Percentiles rank a stretch among this genome's conserved stretches.
phyloP scores from a whole-genome alignment of 2,888 invertebrate genomes.

The Drosophila niveifrons region DNA sequence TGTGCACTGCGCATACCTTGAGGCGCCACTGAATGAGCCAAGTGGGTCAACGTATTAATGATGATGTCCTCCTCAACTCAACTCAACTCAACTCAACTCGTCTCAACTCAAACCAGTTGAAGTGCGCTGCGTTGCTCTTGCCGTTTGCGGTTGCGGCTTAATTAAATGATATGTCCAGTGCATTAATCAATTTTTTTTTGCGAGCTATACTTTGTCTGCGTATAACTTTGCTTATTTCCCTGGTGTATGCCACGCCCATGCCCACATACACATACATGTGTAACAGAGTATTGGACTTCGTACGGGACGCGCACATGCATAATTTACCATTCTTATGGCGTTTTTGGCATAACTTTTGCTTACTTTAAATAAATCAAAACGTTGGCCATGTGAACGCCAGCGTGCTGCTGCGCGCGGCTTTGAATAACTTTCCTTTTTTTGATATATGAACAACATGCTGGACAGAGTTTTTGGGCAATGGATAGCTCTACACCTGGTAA shows the following conservation, averaged over 20 bases:
- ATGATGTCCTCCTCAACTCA: slow-evolving; percentile 10
- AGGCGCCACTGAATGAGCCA: slow-evolving; percentile 45
- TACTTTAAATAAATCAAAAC: slow-evolving; percentile 78
- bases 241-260: slow-evolving; percentile 38
- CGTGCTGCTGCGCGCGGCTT: slow-evolving; percentile 41
- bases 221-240: slow-evolving; percentile 74
- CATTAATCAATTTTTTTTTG: slow-evolving; percentile 69
- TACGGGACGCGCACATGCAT: slow-evolving; percentile 49
- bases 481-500: slow-evolving; percentile 19
- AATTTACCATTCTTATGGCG: slow-evolving; percentile 71
- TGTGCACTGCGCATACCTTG: slow-evolving; percentile 55
- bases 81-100: not conserved
- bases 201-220: slow-evolving; percentile 4
- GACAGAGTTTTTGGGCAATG: slow-evolving; percentile 34
- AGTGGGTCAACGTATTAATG: slow-evolving; percentile 45
- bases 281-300: slow-evolving; percentile 6
- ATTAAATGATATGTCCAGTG: slow-evolving; percentile 68
- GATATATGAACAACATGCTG: slow-evolving; percentile 63
- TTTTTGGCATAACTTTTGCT: slow-evolving; percentile 75
- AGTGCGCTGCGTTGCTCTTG: slow-evolving; percentile 15
- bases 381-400: slow-evolving; percentile 50
- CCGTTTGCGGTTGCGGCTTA: slow-evolving; percentile 40
- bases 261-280: not conserved
- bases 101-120: not conserved
- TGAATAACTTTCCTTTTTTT: slow-evolving; percentile 54